These are phyloP conservation scores for Halcyon leucocephala DNA, from an alignment of 2,797 vertebrate species.

Conservation along the genomic window DNA sequence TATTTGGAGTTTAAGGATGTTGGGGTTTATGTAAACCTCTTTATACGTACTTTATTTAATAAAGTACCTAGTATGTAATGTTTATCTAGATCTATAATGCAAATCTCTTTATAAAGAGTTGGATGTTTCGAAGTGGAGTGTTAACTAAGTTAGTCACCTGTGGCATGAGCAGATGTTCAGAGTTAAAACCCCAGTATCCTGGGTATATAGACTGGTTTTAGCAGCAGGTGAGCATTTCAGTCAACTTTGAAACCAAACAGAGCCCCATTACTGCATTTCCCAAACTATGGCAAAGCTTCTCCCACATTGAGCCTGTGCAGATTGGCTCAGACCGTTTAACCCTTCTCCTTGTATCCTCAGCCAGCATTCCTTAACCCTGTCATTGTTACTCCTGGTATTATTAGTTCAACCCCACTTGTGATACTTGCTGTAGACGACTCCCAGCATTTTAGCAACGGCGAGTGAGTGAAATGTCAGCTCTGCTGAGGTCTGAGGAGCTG, in stretches of 20 bases:
- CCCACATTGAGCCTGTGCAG: background rate
- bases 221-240: background rate
- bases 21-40: background rate
- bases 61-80: background rate
- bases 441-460: background rate
- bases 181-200: background rate
- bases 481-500: conserved; percentile 39
- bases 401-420: background rate
- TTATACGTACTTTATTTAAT: background rate
- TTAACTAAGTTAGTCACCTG: background rate
- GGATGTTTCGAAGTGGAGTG: background rate
- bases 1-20: background rate
- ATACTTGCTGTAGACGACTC: background rate
- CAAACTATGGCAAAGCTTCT: background rate
- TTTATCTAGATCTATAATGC: background rate
- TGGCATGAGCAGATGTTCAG: background rate
- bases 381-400: background rate
- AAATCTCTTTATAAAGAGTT: background rate
- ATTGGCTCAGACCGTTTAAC: background rate
- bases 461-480: conserved; percentile 3
- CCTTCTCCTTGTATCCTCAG: background rate
- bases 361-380: background rate
- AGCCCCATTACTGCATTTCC: background rate
- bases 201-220: background rate
- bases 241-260: background rate